Base-by-base conservation (phyloP, 2,113 vertebrate species). In the Tricholaema leucomelas region DNA sequence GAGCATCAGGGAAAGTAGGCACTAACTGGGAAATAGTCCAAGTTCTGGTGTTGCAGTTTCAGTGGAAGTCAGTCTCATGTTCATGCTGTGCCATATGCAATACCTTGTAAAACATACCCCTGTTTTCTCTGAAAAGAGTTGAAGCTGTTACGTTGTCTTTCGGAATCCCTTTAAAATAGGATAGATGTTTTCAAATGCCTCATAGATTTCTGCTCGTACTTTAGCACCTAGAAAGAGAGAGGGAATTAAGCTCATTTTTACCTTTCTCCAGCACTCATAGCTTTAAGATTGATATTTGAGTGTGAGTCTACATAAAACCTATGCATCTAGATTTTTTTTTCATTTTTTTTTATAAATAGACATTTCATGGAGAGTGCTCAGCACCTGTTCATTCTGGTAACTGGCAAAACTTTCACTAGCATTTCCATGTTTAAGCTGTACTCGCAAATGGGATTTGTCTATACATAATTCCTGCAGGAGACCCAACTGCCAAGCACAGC, bases 121-220 rank as follows among this genome's bases (percentile, higher is more conserved):
- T 78, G 48, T 56, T 90, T 93, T 76, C 81, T 75, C 81, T 30
- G 72, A 81, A 90, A 85, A 5, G 5, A 75, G 24, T 83, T 85
- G 80, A 75, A 88, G 91, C 58, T 72, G 97, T 98, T 99, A 99
- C 93, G 99, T 99, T 3, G 99, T 99, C 96, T 99, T 99, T 91
- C 99, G 97, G 97, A 99, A 99, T 88, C 99, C 99, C 98, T 99
- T 99, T 90, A 99, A 97, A 96, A 99, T 99, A 36, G 99, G 99
- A 96, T 99, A 99, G 95, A 99, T 99, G 93, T 99, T 99, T 97
- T 99, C 99, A 98, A 99, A 99, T 1, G 99, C 99, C 97, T 99
- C 99, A 33, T 99, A 99, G 94, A 99, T 99, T 96, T 99, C 99
- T 86, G 97, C 98, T 98, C 99, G 98, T 94, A 99, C 99, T 96